These are phyloP conservation scores for Baronia brevicornis DNA, from an alignment of 2,888 invertebrate species.

Conservation along the genomic window DNA sequence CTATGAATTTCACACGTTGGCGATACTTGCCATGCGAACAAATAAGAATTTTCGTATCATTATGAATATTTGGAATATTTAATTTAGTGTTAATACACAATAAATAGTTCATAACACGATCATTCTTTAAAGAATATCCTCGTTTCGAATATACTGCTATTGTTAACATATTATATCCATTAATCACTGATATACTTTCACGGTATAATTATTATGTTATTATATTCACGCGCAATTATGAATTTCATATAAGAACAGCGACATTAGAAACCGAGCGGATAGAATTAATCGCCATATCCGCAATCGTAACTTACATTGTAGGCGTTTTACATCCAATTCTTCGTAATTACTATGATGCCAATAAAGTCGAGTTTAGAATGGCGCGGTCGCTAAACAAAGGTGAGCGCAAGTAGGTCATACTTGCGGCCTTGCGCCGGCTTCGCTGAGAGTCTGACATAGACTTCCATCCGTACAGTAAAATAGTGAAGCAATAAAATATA, in stretches of 20 bases:
- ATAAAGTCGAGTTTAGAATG: conserved; percentile 42
- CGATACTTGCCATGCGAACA: too few species aligned
- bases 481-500: conserved; percentile 4
- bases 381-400: conserved; percentile 52
- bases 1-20: too few species aligned
- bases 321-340: conserved; percentile 16
- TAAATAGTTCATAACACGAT: too few species aligned
- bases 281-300: background rate
- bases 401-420: conserved; percentile 62
- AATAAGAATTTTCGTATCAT: too few species aligned
- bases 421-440: conserved; percentile 49
- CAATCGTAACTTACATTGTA: conserved; percentile 1
- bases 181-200: too few species aligned
- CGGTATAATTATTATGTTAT: too few species aligned
- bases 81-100: too few species aligned
- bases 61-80: too few species aligned
- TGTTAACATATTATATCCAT: too few species aligned
- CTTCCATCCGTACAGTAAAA: conserved; percentile 32
- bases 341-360: conserved; percentile 25
- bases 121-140: too few species aligned
- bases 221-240: too few species aligned
- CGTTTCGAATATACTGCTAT: too few species aligned
- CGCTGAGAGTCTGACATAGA: conserved; percentile 36
- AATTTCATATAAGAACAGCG: conserved; percentile 1
- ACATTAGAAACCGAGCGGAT: conserved; percentile 7